Percentiles rank a stretch among this genome's conserved stretches.
These are phyloP conservation scores for Chionomys nivalis DNA, from an alignment of 2,113 vertebrate genomes.

Conservation along the genomic window DNA sequence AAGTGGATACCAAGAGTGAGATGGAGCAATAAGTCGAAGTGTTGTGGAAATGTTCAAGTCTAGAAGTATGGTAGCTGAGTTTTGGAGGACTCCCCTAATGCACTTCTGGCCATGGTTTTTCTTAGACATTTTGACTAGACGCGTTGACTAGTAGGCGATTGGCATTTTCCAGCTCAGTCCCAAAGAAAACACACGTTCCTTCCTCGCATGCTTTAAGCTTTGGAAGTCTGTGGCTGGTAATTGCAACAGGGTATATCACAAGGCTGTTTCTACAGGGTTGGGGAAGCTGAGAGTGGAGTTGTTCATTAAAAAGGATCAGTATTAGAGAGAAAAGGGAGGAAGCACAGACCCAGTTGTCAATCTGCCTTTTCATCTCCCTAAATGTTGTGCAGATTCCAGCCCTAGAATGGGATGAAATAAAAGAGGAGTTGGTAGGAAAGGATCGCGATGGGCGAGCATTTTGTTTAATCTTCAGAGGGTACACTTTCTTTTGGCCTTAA, in stretches of 20 bases:
- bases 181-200: slow-evolving; percentile 29
- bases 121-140: slow-evolving; percentile 14
- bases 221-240: slow-evolving; percentile 12
- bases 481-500: background rate
- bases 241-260: background rate
- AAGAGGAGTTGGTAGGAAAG: background rate
- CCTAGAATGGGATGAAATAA: no score
- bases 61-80: background rate
- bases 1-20: background rate
- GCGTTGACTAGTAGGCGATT: background rate
- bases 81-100: background rate
- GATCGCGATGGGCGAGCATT: background rate
- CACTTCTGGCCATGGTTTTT: background rate
- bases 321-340: slow-evolving; percentile 19
- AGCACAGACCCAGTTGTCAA: background rate
- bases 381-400: slow-evolving; percentile 18
- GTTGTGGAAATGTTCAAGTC: background rate
- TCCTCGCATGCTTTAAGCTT: background rate
- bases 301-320: background rate
- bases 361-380: background rate
- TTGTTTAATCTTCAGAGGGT: background rate
- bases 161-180: slow-evolving; percentile 36
- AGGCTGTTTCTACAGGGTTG: slow-evolving; percentile 2
- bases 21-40: background rate
- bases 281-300: background rate